These are phyloP conservation scores for Asobara japonica DNA, from an alignment of 1,140 invertebrate genomes.

Conservation along the genomic window DNA sequence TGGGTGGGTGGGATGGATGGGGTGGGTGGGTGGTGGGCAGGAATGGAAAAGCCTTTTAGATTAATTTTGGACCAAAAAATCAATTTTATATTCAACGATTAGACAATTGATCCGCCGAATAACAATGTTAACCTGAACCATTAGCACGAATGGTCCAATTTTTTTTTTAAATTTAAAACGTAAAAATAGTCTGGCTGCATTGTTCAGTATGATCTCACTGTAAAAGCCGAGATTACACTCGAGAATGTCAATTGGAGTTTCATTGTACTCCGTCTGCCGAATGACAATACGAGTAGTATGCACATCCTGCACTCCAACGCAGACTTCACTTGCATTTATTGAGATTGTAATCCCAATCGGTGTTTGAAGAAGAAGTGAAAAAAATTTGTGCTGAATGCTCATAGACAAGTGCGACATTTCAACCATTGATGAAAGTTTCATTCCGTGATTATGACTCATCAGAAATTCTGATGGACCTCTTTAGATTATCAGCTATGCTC, in stretches of 20 bases:
- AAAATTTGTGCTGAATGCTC: not conserved
- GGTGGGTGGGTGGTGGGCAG: no score
- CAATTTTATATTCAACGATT: no score
- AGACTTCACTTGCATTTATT: not conserved
- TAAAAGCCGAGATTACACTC: constrained; percentile 26
- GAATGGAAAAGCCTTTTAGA: no score
- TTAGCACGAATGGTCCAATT: not conserved
- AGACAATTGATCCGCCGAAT: no score
- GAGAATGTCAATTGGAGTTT: constrained; percentile 23
- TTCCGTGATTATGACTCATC: no score
- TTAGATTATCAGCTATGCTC: no score
- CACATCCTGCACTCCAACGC: constrained; percentile 23
- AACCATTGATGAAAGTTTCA: no score
- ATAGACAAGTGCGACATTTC: no score
- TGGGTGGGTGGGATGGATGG: no score
- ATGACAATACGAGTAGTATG: constrained; percentile 17
- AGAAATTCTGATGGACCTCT: no score
- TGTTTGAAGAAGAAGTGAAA: not conserved
- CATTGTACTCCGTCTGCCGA: constrained; percentile 12
- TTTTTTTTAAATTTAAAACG: constrained; percentile 16
- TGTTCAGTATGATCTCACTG: constrained; percentile 25
- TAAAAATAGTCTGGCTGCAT: constrained; percentile 28
- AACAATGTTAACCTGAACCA: constrained; percentile 18
- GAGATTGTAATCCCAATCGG: not conserved
- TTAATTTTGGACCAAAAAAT: no score